These are phyloP conservation scores for Marasmarcha lunaedactyla DNA, from an alignment of 2,888 invertebrate genomes.

Conservation along the genomic window DNA sequence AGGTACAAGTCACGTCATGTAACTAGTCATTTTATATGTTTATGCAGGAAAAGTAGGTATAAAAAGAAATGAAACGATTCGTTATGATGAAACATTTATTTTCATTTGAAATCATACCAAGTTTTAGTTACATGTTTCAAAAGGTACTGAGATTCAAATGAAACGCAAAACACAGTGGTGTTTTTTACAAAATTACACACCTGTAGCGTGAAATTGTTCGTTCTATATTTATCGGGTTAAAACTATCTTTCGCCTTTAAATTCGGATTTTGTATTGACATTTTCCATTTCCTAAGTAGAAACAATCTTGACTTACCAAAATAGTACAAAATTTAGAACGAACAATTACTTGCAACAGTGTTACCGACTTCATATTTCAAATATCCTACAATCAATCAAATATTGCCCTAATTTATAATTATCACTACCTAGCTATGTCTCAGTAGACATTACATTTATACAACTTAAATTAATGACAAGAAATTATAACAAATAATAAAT, in stretches of 20 bases:
- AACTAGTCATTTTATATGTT: too few relatives aligned
- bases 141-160: conserved; percentile 69
- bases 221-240: neutral
- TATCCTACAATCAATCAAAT: conserved; percentile 41
- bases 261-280: neutral
- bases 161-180: conserved; percentile 50
- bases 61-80: too few relatives aligned
- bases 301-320: too few relatives aligned
- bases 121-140: conserved; percentile 59
- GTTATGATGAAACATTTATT: conserved; percentile 71
- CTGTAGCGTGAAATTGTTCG: neutral
- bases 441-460: conserved; percentile 65
- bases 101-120: conserved; percentile 69
- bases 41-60: too few relatives aligned
- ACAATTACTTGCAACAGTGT: neutral
- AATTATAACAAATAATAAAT: conserved; percentile 51
- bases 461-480: conserved; percentile 70
- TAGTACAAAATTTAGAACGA: too few relatives aligned
- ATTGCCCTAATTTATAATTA: conserved; percentile 59
- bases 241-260: neutral
- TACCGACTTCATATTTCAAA: neutral
- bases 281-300: neutral
- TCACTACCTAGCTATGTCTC: conserved; percentile 65
- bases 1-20: too few relatives aligned
- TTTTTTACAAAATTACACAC: conserved; percentile 47